Evolutionary conservation across 2,113 vertebrate species (phyloP).

Genomic region (Montifringilla adamsi): DNA sequence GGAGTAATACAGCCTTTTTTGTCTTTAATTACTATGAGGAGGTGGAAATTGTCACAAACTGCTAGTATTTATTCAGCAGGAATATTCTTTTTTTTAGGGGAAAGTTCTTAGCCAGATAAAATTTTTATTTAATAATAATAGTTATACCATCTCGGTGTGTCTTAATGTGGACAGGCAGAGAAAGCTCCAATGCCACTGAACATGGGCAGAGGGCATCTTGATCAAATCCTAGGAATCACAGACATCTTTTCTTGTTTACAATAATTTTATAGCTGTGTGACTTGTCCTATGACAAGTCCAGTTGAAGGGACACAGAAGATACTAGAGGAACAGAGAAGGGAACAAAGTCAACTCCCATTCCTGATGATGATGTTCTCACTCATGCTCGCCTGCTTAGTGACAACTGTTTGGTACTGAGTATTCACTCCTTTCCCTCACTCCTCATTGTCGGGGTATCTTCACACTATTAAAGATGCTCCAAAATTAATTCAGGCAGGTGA

Average conservation of each 20-base stretch:
- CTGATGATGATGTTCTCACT: neutral
- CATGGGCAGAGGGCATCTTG: neutral
- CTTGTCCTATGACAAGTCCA: neutral
- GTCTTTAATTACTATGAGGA: neutral
- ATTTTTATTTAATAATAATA: neutral
- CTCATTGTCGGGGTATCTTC: neutral
- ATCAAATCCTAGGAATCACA: neutral
- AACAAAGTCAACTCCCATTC: neutral
- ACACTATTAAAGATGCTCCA: neutral
- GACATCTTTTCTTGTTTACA: neutral
- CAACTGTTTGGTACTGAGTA: neutral
- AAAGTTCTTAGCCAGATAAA: neutral
- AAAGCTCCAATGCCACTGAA: neutral
- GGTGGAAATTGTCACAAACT: neutral
- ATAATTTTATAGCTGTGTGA: neutral
- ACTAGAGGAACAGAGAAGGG: neutral
- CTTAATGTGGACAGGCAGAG: neutral
- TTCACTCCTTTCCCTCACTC: neutral
- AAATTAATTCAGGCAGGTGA: neutral
- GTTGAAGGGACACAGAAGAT: neutral
- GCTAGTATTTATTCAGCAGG: neutral
- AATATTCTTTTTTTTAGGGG: neutral
- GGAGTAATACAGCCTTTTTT: neutral
- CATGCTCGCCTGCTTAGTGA: neutral
- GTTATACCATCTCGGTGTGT: neutral